A percentile compares a stretch with the other conserved stretches of the same genome.
Evolutionary conservation across 2,888 invertebrate genomes (phyloP).

Genomic region (Leptopilina drosophilae): DNA sequence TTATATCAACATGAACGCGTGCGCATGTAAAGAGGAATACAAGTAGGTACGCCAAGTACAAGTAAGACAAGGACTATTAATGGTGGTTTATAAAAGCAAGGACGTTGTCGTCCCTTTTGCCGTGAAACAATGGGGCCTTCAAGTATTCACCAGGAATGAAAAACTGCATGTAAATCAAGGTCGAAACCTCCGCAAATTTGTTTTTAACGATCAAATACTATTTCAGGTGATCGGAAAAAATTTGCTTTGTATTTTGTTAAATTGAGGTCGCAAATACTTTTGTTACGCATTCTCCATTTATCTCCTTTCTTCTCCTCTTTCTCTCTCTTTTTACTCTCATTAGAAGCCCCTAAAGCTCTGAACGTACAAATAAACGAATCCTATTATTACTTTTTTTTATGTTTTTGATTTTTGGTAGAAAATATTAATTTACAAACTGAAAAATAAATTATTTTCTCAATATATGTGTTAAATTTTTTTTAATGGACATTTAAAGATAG

Average conservation of each 20-base stretch:
- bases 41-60: slow-evolving; percentile 34
- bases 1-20: slow-evolving; percentile 27
- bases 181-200: neutral
- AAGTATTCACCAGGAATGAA: neutral
- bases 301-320: too few relatives aligned
- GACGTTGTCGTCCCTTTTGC: neutral
- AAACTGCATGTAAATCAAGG: neutral
- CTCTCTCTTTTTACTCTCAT: too few relatives aligned
- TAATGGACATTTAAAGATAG: too few relatives aligned
- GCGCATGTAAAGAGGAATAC: slow-evolving; percentile 25
- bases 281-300: too few relatives aligned
- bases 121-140: slow-evolving; percentile 7
- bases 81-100: neutral
- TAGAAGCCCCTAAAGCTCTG: too few relatives aligned
- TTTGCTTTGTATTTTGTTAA: neutral
- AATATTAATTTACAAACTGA: too few relatives aligned
- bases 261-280: too few relatives aligned
- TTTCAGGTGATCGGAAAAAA: neutral
- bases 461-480: too few relatives aligned
- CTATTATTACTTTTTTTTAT: too few relatives aligned
- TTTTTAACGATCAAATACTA: neutral
- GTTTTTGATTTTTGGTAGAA: too few relatives aligned
- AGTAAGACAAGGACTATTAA: slow-evolving; percentile 32
- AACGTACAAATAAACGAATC: too few relatives aligned
- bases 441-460: too few relatives aligned